Base-by-base conservation (phyloP, 2,888 invertebrate species). In the Dolomedes plantarius region DNA sequence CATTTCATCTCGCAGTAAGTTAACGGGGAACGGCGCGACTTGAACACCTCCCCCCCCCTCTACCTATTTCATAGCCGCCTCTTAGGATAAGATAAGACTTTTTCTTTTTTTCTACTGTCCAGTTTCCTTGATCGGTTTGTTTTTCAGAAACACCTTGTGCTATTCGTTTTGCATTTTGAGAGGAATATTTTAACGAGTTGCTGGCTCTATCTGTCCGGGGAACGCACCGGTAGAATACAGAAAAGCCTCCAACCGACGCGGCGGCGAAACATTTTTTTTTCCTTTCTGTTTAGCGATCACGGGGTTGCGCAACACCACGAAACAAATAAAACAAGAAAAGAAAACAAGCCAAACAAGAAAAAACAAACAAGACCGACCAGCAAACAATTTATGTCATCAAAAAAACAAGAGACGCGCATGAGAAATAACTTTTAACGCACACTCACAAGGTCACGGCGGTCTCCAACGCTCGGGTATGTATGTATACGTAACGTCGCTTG, bases 301-400 rank as follows among this genome's bases (percentile, higher is more conserved):
- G 23, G 23, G 16, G 23, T 56, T 56, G 56, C 56, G 56, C 23
- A 56, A 56, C 56, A 56, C 16, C 23, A 9, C 19, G 36, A 77
- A 77, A 56, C 32, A 76, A 72, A 39, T 72, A 72, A 73, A 65
- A 83, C 69, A 69, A 46, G 77, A 31, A 80, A 73, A 62, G 39
- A 67, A 31, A 72, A 81, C 62, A 83, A 73, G 77, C 72, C 77
- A 83, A 83, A 83, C 83, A 83, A 82, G 81, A 81, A 67, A 67
- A 67, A 67, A 67, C 32, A 67, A 67, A 67, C 23, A 67, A 67
- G 67, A 65, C 75, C 75, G 73, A 83, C 83, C 77, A 83, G 77
- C 83, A 83, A 83, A 83, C 83, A 83, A 83, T 83, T 83, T 83
- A 83, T 83, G 83, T 83, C 83, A 83, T 83, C 83, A 72, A 83